Evolutionary conservation across 2,113 vertebrate species (phyloP).

Genomic region (Prolemur simus): DNA sequence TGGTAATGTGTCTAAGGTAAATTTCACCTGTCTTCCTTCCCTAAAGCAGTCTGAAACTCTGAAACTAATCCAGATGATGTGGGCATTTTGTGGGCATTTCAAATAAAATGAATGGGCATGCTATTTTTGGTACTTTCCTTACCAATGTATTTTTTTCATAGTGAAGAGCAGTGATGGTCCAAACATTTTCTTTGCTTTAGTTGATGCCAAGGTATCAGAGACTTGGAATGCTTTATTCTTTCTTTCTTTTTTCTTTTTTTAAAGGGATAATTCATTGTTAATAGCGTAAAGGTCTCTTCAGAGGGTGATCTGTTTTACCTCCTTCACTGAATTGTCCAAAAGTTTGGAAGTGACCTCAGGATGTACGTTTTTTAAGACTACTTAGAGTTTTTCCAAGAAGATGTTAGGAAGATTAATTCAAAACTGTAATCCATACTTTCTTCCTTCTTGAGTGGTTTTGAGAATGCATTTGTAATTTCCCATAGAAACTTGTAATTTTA

Average conservation of each 20-base stretch:
- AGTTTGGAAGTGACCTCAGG: background rate
- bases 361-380: background rate
- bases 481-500: background rate
- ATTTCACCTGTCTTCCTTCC: background rate
- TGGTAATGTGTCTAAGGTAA: constrained; percentile 98
- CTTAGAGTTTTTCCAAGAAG: background rate
- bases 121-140: background rate
- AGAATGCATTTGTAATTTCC: background rate
- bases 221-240: background rate
- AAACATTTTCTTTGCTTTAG: background rate
- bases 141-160: background rate
- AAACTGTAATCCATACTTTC: background rate
- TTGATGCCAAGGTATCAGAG: background rate
- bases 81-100: background rate
- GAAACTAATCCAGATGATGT: background rate
- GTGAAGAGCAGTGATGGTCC: background rate
- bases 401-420: constrained; percentile 8
- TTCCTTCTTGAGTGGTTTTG: constrained; percentile 41
- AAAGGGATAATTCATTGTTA: background rate
- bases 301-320: background rate
- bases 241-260: background rate
- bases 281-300: background rate
- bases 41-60: background rate
- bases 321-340: background rate
- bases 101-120: background rate